Evolutionary conservation across 2,888 invertebrate genomes (phyloP).

Genomic region (Eristalis tenax): DNA sequence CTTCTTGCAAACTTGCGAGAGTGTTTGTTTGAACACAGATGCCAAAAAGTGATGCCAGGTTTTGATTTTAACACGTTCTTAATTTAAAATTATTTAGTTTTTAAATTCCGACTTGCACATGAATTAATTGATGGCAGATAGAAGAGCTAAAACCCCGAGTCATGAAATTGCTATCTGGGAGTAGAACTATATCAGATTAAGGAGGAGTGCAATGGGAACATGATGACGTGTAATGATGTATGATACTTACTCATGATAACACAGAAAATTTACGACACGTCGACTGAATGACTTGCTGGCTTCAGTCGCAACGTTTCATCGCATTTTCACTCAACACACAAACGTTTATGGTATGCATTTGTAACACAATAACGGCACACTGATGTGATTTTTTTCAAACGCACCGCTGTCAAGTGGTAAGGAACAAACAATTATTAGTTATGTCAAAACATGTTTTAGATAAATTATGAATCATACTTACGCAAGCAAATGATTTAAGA

Average conservation of each 20-base stretch:
- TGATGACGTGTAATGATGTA: neutral
- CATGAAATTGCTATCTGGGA: too few species aligned
- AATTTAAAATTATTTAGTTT: too few species aligned
- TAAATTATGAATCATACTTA: constrained; percentile 14
- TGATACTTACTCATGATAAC: constrained; percentile 13
- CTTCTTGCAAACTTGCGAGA: neutral
- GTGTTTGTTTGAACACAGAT: neutral
- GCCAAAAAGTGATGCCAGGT: neutral
- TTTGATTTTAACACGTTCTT: neutral
- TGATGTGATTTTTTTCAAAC: neutral
- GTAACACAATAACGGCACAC: constrained; percentile 2
- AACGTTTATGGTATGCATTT: neutral
- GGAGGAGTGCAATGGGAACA: neutral
- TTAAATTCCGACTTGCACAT: too few species aligned
- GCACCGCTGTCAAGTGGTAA: neutral
- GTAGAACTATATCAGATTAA: neutral
- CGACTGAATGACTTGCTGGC: neutral
- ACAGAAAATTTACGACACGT: neutral
- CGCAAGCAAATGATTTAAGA: neutral
- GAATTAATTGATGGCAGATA: too few species aligned
- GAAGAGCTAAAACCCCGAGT: too few species aligned
- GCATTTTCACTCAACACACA: constrained; percentile 1
- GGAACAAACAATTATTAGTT: constrained; percentile 12
- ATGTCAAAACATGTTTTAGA: neutral
- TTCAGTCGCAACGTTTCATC: neutral